Conservation (phyloP, 2,888 invertebrate genomes). For the Drosophila austrosaltans region DNA sequence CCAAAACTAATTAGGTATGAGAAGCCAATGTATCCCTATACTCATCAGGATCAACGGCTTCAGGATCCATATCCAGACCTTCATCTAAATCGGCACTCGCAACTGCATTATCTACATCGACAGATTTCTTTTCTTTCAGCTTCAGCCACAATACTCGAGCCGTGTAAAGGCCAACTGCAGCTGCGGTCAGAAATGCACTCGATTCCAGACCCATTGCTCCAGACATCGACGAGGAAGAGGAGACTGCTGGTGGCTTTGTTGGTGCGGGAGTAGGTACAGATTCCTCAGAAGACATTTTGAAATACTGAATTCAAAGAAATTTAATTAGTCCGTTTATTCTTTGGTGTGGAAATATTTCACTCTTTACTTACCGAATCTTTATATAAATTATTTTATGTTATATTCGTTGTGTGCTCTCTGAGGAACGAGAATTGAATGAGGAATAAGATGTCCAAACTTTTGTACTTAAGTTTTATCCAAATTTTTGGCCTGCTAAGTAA, state of each 20-base stretch:
- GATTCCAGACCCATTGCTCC: slow-evolving; percentile 24
- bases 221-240: neutral
- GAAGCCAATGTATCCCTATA: too few relatives aligned
- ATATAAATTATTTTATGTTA: too few relatives aligned
- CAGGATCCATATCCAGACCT: too few relatives aligned
- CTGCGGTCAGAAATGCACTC: slow-evolving; percentile 44
- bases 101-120: too few relatives aligned
- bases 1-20: too few relatives aligned
- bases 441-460: neutral
- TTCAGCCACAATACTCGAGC: slow-evolving; percentile 49
- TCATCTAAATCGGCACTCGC: too few relatives aligned
- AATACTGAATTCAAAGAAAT: neutral
- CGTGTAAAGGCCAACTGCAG: slow-evolving; percentile 42
- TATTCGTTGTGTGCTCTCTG: neutral
- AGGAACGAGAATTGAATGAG: neutral
- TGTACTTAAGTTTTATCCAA: neutral
- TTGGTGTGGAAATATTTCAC: too few relatives aligned
- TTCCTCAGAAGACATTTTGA: neutral
- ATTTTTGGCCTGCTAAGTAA: neutral
- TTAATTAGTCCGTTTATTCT: too few relatives aligned
- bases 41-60: too few relatives aligned
- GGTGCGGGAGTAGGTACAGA: neutral
- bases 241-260: neutral
- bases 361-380: neutral
- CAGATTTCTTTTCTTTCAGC: slow-evolving; percentile 9